These are phyloP conservation scores for Alectura lathami DNA, from an alignment of 2,113 vertebrate species.

Conservation along the genomic window DNA sequence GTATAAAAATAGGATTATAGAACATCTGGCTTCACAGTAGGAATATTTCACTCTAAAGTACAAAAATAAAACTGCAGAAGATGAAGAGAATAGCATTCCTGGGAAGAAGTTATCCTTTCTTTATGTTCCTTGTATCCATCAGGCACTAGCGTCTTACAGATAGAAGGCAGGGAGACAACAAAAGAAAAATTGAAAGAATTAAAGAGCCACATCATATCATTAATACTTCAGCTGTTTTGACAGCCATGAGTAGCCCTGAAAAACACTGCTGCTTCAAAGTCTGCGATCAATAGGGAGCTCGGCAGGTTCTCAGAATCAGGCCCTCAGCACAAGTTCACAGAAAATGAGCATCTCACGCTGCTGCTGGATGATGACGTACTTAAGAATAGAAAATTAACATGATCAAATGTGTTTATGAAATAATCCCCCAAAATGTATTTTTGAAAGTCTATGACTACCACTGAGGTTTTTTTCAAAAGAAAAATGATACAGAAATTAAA, in stretches of 20 bases:
- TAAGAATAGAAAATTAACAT: neutral
- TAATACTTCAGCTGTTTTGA: constrained; percentile 60
- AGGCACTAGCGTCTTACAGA: constrained; percentile 58
- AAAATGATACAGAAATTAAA: neutral
- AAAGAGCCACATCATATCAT: constrained; percentile 59
- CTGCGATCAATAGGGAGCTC: neutral
- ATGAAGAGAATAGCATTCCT: constrained; percentile 70
- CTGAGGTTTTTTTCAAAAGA: neutral
- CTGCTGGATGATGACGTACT: neutral
- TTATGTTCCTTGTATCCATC: constrained; percentile 68
- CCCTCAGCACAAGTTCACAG: neutral
- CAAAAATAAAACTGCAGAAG: constrained; percentile 76
- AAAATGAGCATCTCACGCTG: constrained; percentile 4
- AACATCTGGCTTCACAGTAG: constrained; percentile 78
- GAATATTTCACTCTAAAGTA: constrained; percentile 74
- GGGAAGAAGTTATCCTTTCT: constrained; percentile 76
- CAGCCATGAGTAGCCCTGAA: constrained; percentile 32
- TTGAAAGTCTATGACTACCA: neutral
- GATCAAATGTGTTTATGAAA: neutral
- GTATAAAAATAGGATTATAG: constrained; percentile 73
- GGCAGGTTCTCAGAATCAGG: neutral
- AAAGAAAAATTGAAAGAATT: constrained; percentile 69
- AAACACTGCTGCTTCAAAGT: constrained; percentile 1
- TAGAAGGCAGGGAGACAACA: constrained; percentile 56
- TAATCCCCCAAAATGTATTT: neutral